Evolutionary conservation across 2,113 vertebrate species (phyloP).

Genomic region (Struthidea cinerea): DNA sequence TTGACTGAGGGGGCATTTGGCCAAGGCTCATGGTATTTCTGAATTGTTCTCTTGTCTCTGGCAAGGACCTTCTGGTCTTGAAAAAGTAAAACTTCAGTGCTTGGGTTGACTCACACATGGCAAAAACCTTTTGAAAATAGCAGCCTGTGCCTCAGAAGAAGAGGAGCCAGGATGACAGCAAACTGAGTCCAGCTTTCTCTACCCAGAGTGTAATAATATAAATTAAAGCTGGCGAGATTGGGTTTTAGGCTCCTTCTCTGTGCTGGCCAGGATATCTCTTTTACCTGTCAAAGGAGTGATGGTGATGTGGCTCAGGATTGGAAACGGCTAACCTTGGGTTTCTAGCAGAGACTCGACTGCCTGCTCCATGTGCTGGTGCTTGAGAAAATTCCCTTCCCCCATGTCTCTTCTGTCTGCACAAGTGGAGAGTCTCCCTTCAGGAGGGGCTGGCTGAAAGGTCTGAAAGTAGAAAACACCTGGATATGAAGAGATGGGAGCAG

Average conservation of each 20-base stretch:
- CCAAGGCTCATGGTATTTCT: background rate
- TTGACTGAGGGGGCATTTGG: background rate
- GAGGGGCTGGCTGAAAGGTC: background rate
- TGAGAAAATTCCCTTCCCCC: background rate
- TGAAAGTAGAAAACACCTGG: background rate
- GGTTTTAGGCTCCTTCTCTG: background rate
- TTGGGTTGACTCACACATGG: fast-evolving
- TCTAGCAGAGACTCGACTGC: background rate
- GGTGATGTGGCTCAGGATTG: background rate
- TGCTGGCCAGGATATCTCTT: background rate
- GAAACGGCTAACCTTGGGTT: background rate
- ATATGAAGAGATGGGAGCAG: background rate
- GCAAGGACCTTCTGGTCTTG: background rate
- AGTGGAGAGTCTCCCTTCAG: background rate
- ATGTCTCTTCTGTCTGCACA: background rate
- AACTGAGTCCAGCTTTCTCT: background rate
- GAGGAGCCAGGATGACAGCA: background rate
- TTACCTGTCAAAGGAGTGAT: background rate
- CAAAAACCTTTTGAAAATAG: background rate
- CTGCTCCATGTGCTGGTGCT: background rate
- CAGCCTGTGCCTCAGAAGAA: background rate
- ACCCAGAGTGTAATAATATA: background rate
- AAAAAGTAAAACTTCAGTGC: background rate
- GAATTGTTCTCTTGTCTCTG: background rate
- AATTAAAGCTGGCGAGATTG: background rate